Conservation (phyloP, 2,113 vertebrate genomes). For the Pseudorectes ferrugineus region DNA sequence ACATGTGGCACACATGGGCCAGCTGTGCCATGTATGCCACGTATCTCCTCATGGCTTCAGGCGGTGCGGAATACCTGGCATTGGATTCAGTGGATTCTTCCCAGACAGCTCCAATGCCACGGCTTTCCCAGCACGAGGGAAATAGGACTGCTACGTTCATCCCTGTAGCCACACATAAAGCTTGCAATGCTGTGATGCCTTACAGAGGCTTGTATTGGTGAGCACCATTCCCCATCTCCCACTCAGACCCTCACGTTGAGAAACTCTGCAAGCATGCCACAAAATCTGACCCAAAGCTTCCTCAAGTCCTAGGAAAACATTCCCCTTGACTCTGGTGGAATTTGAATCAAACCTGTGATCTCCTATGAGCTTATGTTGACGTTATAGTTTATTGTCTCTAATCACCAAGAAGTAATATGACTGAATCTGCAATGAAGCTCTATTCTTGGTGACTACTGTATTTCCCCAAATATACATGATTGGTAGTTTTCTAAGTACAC, state of each 20-base stretch:
- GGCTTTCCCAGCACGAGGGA: not conserved
- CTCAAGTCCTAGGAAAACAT: not conserved
- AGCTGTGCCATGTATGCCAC: no score
- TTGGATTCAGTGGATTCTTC: not conserved
- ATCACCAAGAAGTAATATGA: not conserved
- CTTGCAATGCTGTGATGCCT: not conserved
- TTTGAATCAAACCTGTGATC: not conserved
- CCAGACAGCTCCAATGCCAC: not conserved
- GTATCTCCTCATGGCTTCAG: not conserved
- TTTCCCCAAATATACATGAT: not conserved
- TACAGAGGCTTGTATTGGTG: not conserved
- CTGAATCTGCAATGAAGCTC: not conserved
- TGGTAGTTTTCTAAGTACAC: not conserved
- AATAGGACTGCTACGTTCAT: accelerated
- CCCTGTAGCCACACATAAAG: accelerated
- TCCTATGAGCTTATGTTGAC: not conserved
- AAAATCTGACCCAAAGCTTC: not conserved
- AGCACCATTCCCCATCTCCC: not conserved
- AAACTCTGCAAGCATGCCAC: not conserved
- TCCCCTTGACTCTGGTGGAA: not conserved
- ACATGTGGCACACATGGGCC: accelerated
- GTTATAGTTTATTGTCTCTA: not conserved
- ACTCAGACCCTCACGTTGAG: accelerated
- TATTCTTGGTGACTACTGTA: not conserved
- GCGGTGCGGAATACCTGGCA: accelerated